phyloP scores from a whole-genome alignment of 2,797 vertebrate species.

The Oceanodroma leucorhoa region DNA sequence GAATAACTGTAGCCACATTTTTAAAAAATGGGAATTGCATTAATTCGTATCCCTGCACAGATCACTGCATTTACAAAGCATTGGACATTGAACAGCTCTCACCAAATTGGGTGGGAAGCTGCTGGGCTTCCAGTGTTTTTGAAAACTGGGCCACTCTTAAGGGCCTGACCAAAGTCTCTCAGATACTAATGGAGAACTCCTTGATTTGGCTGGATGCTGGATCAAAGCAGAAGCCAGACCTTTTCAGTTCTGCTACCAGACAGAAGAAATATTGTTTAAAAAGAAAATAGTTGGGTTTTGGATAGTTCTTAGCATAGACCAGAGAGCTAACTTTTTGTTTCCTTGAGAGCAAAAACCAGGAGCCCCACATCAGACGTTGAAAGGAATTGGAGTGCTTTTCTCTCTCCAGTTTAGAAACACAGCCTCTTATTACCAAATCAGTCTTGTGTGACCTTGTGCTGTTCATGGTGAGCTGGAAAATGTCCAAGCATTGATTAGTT shows the following conservation, averaged over 20 bases:
- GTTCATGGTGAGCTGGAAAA: constrained; percentile 26
- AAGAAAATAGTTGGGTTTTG: not conserved
- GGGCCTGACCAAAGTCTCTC: not conserved
- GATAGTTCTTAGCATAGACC: not conserved
- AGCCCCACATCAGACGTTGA: not conserved
- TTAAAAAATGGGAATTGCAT: not conserved
- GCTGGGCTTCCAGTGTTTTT: not conserved
- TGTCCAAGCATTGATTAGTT: constrained; percentile 51
- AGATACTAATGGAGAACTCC: not conserved
- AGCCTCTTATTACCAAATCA: not conserved
- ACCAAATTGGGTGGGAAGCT: not conserved
- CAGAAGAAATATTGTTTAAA: not conserved
- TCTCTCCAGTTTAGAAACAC: not conserved
- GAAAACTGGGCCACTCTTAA: not conserved
- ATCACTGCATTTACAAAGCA: not conserved
- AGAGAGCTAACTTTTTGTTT: not conserved
- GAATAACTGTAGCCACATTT: not conserved
- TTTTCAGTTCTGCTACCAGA: not conserved
- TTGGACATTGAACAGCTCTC: not conserved
- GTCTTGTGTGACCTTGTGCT: constrained; percentile 47
- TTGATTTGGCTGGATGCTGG: not conserved
- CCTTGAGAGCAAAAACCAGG: not conserved
- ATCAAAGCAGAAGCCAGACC: not conserved
- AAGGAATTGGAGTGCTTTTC: not conserved
- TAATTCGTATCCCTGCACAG: not conserved